Evolutionary conservation across 2,113 vertebrate genomes (phyloP), one percentile per base, ranked within the genome.

Genomic region (Balaeniceps rex): DNA sequence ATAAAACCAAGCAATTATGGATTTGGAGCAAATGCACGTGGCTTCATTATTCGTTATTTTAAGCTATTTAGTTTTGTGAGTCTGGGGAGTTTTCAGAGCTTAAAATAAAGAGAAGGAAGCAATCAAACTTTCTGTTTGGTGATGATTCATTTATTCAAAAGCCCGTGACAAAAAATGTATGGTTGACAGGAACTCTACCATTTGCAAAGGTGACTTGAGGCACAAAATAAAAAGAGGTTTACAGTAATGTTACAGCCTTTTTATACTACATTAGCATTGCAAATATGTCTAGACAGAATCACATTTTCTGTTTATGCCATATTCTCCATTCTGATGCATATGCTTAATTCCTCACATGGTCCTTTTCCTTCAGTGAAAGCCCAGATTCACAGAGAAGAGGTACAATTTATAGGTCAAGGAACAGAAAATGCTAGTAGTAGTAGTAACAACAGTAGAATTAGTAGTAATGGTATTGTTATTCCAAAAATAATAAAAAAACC

Each of bases 51-150:
- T 88, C 3, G 21, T 87, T 96, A 93, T 88, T 93, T 92, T 92
- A 94, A 94, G n/a, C 79, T 84, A 28, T 78, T 90, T 83, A 74
- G 12, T 86, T 95, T 86, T 93, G 51, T 92, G 75, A 88, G 28
- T 79, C 63, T 77, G 33, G 31, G 85, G 64, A 93, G 5, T 16
- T 92, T 96, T 93, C 19, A 86, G 88, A 61, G 58, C 46, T 94
- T 90, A 92, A 97, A 94, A 93, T 70, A 95, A 91, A 95, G 54
- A 85, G 25, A 88, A 92, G 71, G 82, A 95, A 93, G 82, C 33
- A 94, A 93, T 94, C 85, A 93, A 95, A 90, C 11, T 66, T 92
- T 92, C 71, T 86, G 28, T 83, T 94, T 81, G 21, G 18, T 61
- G 82, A 86, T 95, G 88, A 97, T 55, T 96, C 85, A 90, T 81